Conservation (phyloP, 2,113 vertebrate genomes). For the Myrmecophaga tridactyla region DNA sequence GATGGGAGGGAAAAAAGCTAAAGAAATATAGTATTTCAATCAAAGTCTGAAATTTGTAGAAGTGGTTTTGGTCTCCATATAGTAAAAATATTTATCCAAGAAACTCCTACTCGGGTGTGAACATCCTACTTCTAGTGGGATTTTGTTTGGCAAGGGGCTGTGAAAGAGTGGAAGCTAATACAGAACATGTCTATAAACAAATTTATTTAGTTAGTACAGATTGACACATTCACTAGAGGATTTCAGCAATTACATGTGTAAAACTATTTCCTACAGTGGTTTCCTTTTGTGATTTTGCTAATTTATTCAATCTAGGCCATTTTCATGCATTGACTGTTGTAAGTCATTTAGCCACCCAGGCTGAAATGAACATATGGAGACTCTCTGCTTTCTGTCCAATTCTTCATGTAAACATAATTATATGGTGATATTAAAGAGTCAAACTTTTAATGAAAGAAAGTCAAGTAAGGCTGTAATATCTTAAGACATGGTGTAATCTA, state of each 20-base stretch:
- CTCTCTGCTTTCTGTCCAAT: slow-evolving; percentile 73
- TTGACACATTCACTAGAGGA: slow-evolving; percentile 85
- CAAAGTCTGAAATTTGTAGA: slow-evolving; percentile 87
- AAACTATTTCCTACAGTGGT: slow-evolving; percentile 87
- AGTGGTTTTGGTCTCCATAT: slow-evolving; percentile 89
- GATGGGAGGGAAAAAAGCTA: slow-evolving; percentile 74
- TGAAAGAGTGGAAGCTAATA: slow-evolving; percentile 86
- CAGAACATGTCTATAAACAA: slow-evolving; percentile 89
- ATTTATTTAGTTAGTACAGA: slow-evolving; percentile 89
- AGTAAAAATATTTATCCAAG: slow-evolving; percentile 90
- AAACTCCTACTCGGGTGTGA: slow-evolving; percentile 87
- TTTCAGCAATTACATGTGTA: slow-evolving; percentile 84
- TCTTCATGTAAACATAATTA: slow-evolving; percentile 81
- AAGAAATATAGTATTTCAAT: slow-evolving; percentile 87
- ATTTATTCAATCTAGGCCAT: slow-evolving; percentile 84
- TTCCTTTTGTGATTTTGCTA: slow-evolving; percentile 88
- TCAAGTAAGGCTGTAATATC: slow-evolving; percentile 73
- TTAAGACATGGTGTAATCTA: slow-evolving; percentile 76
- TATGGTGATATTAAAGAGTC: slow-evolving; percentile 77
- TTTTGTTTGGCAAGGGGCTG: slow-evolving; percentile 87
- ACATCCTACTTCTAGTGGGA: slow-evolving; percentile 87
- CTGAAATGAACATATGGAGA: slow-evolving; percentile 73
- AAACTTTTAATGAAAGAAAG: slow-evolving; percentile 77
- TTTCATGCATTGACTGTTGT: slow-evolving; percentile 80
- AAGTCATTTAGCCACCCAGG: slow-evolving; percentile 79